Conservation (phyloP, 2,113 vertebrate species). For the Antennarius striatus region DNA sequence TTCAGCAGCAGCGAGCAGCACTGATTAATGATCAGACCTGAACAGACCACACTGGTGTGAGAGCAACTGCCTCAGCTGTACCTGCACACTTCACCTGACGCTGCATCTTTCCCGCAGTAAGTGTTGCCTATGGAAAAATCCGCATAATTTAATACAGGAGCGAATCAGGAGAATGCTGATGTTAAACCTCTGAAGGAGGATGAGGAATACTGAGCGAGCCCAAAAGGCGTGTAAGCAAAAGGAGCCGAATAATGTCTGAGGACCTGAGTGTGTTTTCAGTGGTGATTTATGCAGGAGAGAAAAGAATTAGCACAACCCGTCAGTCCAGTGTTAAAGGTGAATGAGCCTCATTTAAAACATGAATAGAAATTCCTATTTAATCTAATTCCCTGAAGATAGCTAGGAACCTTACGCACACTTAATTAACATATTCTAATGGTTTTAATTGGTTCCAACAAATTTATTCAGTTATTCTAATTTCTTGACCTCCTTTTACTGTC, state of each 20-base stretch:
- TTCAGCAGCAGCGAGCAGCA: no score
- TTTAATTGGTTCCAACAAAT: not conserved
- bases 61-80: no score
- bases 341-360: not conserved
- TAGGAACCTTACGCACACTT: not conserved
- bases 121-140: not conserved
- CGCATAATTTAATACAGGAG: not conserved
- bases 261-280: not conserved
- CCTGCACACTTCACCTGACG: not conserved
- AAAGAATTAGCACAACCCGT: not conserved
- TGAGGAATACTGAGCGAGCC: not conserved
- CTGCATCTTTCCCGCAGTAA: not conserved
- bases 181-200: not conserved
- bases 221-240: not conserved
- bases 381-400: no score
- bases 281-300: not conserved
- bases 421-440: not conserved
- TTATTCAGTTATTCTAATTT: conserved; percentile 17
- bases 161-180: not conserved
- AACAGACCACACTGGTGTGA: no score
- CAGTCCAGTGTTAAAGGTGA: not conserved
- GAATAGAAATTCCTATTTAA: not conserved
- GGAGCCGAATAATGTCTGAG: not conserved
- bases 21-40: no score
- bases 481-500: not conserved